Evolutionary conservation across 2,113 vertebrate species (phyloP).

Genomic region (Camelus dromedarius): DNA sequence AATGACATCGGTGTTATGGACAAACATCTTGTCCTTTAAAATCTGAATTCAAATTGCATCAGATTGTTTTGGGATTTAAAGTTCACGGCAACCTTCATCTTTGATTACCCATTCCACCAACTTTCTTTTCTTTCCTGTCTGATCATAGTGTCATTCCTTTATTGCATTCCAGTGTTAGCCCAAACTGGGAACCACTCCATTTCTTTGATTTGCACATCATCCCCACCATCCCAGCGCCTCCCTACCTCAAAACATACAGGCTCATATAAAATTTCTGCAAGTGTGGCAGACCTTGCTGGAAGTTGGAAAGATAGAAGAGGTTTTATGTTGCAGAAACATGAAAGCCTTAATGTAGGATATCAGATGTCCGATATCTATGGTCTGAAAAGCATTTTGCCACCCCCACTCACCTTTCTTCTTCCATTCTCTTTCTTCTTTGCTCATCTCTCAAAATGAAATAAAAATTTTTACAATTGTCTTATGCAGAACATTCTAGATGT

Average conservation of each 20-base stretch:
- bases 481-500: neutral
- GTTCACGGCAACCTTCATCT: neutral
- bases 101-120: neutral
- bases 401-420: neutral
- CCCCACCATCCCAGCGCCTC: neutral
- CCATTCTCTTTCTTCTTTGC: neutral
- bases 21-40: neutral
- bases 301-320: neutral
- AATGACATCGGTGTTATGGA: neutral
- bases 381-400: neutral
- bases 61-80: neutral
- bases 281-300: neutral
- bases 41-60: neutral
- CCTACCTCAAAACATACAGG: accelerated
- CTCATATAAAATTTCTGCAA: neutral
- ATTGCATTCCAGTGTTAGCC: neutral
- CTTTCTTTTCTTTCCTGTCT: neutral
- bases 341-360: neutral
- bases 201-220: neutral
- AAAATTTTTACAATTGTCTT: neutral
- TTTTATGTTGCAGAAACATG: neutral
- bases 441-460: neutral
- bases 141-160: neutral
- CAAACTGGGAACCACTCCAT: neutral
- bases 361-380: neutral